phyloP scores from a whole-genome alignment of 2,888 invertebrate species.

The Orgyia antiqua region DNA sequence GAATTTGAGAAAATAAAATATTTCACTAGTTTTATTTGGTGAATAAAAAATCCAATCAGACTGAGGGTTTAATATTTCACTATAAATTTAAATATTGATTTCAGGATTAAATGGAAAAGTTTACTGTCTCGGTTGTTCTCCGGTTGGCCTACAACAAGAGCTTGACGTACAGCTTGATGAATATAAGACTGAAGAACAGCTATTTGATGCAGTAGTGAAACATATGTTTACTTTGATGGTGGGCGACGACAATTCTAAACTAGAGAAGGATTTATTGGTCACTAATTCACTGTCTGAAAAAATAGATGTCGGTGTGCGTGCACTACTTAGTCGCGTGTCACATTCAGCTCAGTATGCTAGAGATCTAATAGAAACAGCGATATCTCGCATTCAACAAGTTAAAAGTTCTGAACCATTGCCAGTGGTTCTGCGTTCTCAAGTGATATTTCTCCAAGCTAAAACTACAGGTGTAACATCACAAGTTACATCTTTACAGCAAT shows the following conservation, averaged over 20 bases:
- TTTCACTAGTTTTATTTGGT: no score
- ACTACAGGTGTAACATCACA: constrained; percentile 22
- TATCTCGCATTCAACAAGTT: constrained; percentile 27
- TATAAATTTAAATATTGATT: constrained; percentile 3
- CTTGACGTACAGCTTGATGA: constrained; percentile 22
- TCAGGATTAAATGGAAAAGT: constrained; percentile 44
- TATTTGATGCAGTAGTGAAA: constrained; percentile 29
- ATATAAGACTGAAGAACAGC: constrained; percentile 18
- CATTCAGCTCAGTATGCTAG: constrained; percentile 37
- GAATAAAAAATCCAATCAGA: no score
- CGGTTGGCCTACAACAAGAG: constrained; percentile 28
- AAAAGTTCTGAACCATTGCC: constrained; percentile 13
- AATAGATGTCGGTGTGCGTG: constrained; percentile 26
- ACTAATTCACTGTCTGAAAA: constrained; percentile 32
- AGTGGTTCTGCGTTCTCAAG: constrained; percentile 25
- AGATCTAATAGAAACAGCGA: constrained; percentile 33
- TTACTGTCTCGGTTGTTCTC: constrained; percentile 44
- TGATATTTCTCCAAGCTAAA: constrained; percentile 26
- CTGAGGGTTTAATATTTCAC: no score
- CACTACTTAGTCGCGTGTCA: constrained; percentile 28
- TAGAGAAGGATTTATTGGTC: constrained; percentile 16
- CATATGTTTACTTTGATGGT: constrained; percentile 36
- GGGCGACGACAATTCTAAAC: constrained; percentile 11
- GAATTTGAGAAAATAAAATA: no score
- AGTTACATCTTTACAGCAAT: constrained; percentile 2